These are phyloP conservation scores for Chiloscyllium plagiosum DNA, from an alignment of 2,113 vertebrate genomes.

Conservation along the genomic window DNA sequence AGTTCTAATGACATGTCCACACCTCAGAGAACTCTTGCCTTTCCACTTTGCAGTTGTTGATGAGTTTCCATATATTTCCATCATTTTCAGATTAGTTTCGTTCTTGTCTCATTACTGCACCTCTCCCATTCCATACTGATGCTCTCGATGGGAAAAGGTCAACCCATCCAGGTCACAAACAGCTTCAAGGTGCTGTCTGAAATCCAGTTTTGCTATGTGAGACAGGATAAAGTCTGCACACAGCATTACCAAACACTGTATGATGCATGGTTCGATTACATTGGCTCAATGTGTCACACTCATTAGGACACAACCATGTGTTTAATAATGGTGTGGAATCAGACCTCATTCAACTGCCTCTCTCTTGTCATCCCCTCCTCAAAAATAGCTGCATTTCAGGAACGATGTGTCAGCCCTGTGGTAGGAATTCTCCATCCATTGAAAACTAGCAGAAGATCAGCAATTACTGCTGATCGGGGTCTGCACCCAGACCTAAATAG, in stretches of 20 bases:
- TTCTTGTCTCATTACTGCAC: background rate
- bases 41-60: background rate
- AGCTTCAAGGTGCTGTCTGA: background rate
- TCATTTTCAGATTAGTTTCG: background rate
- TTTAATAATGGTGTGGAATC: background rate
- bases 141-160: background rate
- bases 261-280: background rate
- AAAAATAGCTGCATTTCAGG: background rate
- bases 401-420: background rate
- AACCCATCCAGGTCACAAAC: background rate
- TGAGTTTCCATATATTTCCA: background rate
- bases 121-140: background rate
- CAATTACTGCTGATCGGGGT: background rate
- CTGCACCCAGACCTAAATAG: background rate
- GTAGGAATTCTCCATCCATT: background rate
- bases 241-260: background rate
- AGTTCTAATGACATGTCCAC: background rate
- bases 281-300: background rate
- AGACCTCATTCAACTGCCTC: background rate
- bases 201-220: background rate
- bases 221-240: background rate
- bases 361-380: background rate
- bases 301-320: background rate
- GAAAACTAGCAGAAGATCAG: background rate
- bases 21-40: background rate